Evolutionary conservation across 2,113 vertebrate genomes (phyloP), one percentile per base, ranked within the genome.

Genomic region (Trematomus loennbergii): DNA sequence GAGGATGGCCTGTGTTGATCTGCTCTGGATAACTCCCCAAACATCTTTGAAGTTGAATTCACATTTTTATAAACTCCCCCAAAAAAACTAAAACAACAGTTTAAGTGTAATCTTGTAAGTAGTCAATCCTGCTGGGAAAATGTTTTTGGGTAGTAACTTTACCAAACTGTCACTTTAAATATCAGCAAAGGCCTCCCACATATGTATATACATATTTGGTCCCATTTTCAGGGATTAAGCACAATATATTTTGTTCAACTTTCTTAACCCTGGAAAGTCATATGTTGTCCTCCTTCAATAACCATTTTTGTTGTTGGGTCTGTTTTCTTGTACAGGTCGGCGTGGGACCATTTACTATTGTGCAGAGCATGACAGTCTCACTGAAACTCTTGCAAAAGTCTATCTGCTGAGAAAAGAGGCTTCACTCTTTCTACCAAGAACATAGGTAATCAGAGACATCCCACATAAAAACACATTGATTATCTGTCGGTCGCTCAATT

Each of bases 401-500:
- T 95, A 0, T 90, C 85, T 62, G 18, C 53, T n/a, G 86, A 94
- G 49, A 79, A 59, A 12, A 91, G 86, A 87, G 87, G 66, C 75
- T 95, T 95, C 75, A 85, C 82, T 10, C 87, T 95, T 74, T 95
- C 92, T 61, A 95, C 94, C 22, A 94, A 93, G 77, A 95, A 95
- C 67, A 95, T 96, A 75, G 93, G 95, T 95, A 90, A 92, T 62
- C 1, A 52, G 54, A 68, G 36, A 40, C 6, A 40, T 40, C 36
- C 8, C 36, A 40, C 36, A 40, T 40, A 48, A 52, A 5, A 52
- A 63, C 43, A 64, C 25, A 53, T 45, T 11, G 10, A 60, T 52
- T 25, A 64, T 13, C 40, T 15, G 1, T 64, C 9, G 3, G 25
- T 59, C 29, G 13, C 15, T 50, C 7, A 5, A n/a, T 36, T 79